phyloP scores from a whole-genome alignment of 2,888 invertebrate species.

The Peribatodes rhomboidaria region DNA sequence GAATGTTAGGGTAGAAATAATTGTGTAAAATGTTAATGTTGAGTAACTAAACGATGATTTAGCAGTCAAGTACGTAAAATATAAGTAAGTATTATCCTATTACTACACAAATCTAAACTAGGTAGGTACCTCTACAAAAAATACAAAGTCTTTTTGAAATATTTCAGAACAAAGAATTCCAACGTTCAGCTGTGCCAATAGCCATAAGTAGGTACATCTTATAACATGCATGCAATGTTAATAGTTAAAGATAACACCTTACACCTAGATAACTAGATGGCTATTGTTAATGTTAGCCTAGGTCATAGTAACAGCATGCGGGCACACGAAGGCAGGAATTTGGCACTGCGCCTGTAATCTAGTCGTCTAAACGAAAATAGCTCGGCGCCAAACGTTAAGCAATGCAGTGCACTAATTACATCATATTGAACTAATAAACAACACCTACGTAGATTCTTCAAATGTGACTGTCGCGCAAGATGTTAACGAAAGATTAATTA shows the following conservation, averaged over 20 bases:
- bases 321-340: conserved; percentile 49
- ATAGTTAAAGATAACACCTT: background rate
- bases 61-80: too few species aligned
- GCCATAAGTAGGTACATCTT: too few species aligned
- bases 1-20: too few species aligned
- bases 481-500: background rate
- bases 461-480: conserved; percentile 2
- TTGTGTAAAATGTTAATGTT: too few species aligned
- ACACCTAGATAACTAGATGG: background rate
- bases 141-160: too few species aligned
- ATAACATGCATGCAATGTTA: background rate
- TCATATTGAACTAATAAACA: conserved; percentile 32
- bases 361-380: conserved; percentile 36
- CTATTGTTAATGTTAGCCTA: conserved; percentile 42
- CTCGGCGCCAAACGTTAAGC: conserved; percentile 51
- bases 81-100: too few species aligned
- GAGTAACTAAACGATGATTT: too few species aligned
- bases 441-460: conserved; percentile 5
- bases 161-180: too few species aligned
- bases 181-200: too few species aligned
- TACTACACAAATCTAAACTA: too few species aligned
- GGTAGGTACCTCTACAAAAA: too few species aligned
- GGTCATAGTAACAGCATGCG: conserved; percentile 50
- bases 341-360: conserved; percentile 49
- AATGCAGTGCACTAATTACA: conserved; percentile 46